Evolutionary conservation across 1,140 invertebrate species (phyloP), one percentile per base, ranked within the genome.

Genomic region (Achroia grisella): DNA sequence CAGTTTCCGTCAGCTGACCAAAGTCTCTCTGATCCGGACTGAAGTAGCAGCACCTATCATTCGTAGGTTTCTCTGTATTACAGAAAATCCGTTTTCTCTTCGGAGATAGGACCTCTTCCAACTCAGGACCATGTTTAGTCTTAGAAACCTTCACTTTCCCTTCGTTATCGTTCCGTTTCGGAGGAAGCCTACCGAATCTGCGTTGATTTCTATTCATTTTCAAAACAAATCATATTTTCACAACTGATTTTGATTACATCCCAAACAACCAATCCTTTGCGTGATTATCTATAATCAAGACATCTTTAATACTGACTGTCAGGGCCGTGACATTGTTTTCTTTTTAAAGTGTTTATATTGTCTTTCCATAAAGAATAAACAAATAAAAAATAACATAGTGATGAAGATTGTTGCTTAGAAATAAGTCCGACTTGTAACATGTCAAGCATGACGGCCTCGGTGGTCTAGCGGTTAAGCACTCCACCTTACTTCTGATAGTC

Each of bases 41-140:
- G 10, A 69, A 37, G 35, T 52, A 56, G 37, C 72, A 76, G 14
- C 62, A 63, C 12, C 70, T 57, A 23, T 66, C 67, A 0, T 46
- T 60, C 40, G 51, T 56, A 39, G 39, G 31, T 10, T 17, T 39
- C 8, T 30, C 12, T 9, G 6, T 39, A 60, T 64, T 5, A 0
- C 39, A 15, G 12, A 31, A n/a, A 23, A 27, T 31, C 39, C 17
- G 17, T 31, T n/a, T 40, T 32, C 1, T 9, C 28, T 30, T 44
- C 27, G 43, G 47, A 6, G 48, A 6, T 4, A 44, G 15, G 0
- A 50, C 37, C 10, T 44, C 42, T 34, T 48, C 45, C 1, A 44
- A 9, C 1, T 44, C 17, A 3, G n/a, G 12, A 8, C 6, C 12
- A 11, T n/a, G 2, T 12, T 11, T 13, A 31, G 30, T 1, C 12